Percentiles rank a stretch among this genome's conserved stretches.
Conservation (phyloP, 2,797 vertebrate species). For the Rhinatrema bivittatum region DNA sequence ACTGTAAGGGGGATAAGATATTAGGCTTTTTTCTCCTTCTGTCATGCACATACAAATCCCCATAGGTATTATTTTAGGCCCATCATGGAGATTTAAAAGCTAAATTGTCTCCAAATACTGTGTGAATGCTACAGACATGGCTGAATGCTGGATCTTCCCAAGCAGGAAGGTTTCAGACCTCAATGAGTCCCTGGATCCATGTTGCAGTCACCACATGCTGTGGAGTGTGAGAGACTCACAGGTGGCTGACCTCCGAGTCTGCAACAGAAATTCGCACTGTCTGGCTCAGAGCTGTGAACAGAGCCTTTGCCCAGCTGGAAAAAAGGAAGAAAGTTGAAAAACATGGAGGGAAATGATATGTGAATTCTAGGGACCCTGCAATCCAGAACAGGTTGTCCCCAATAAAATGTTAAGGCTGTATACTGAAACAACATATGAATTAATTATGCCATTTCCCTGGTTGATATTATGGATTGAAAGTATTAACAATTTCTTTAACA, state of each 20-base stretch:
- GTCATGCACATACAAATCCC: no score
- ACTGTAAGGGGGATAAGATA: background rate
- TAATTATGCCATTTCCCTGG: no score
- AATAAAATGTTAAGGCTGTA: no score
- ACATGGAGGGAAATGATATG: constrained; percentile 14
- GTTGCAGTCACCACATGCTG: constrained; percentile 31
- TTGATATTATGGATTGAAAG: no score
- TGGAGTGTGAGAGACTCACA: constrained; percentile 57
- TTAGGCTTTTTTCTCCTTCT: constrained; percentile 3
- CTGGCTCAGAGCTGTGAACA: constrained; percentile 53
- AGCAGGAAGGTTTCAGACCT: no score
- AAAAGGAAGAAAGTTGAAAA: constrained; percentile 8
- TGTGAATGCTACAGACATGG: no score
- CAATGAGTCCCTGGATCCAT: background rate
- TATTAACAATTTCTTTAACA: no score
- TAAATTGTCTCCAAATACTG: background rate
- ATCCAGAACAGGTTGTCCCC: no score
- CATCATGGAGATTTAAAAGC: no score
- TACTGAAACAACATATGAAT: no score
- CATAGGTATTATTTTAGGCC: constrained; percentile 7
- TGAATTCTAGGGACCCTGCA: no score
- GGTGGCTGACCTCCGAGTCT: constrained; percentile 43
- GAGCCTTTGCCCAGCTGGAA: constrained; percentile 21
- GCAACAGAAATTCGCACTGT: constrained; percentile 21
- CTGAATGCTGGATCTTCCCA: no score